phyloP scores from a whole-genome alignment of 2,888 invertebrate genomes.

The Hydroisotoma schaefferi region DNA sequence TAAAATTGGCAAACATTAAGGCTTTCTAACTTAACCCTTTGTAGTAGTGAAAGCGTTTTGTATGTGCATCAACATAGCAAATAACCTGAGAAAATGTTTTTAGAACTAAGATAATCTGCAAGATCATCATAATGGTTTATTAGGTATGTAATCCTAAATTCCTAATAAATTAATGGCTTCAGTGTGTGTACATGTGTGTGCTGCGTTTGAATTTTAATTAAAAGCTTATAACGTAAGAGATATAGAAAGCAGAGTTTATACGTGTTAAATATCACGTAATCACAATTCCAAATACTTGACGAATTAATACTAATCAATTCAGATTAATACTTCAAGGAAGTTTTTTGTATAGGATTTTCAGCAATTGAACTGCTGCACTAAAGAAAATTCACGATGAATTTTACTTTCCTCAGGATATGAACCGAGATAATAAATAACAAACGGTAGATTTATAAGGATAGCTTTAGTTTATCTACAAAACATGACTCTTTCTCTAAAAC shows the following conservation, averaged over 20 bases:
- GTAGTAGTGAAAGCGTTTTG: constrained; percentile 4
- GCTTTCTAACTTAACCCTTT: not conserved
- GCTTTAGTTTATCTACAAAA: too few relatives aligned
- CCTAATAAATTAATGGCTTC: not conserved
- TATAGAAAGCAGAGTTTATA: too few relatives aligned
- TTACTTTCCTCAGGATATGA: constrained; percentile 30
- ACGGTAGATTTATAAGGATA: too few relatives aligned
- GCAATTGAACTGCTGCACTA: constrained; percentile 48
- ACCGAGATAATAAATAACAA: constrained; percentile 17
- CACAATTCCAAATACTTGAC: constrained; percentile 2
- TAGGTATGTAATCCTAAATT: not conserved
- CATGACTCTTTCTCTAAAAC: too few relatives aligned
- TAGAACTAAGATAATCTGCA: not conserved
- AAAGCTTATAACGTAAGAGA: too few relatives aligned
- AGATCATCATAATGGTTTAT: not conserved
- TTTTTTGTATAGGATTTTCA: constrained; percentile 29
- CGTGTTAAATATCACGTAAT: constrained; percentile 9
- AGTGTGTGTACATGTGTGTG: too few relatives aligned
- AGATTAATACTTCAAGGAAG: not conserved
- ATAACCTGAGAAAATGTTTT: constrained; percentile 2
- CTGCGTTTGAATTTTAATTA: too few relatives aligned
- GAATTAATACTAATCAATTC: not conserved
- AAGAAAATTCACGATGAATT: constrained; percentile 48
- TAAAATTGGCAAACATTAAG: constrained; percentile 6
- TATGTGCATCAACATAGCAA: not conserved